Evolutionary conservation across 2,113 vertebrate species (phyloP).

Genomic region (Antennarius striatus): DNA sequence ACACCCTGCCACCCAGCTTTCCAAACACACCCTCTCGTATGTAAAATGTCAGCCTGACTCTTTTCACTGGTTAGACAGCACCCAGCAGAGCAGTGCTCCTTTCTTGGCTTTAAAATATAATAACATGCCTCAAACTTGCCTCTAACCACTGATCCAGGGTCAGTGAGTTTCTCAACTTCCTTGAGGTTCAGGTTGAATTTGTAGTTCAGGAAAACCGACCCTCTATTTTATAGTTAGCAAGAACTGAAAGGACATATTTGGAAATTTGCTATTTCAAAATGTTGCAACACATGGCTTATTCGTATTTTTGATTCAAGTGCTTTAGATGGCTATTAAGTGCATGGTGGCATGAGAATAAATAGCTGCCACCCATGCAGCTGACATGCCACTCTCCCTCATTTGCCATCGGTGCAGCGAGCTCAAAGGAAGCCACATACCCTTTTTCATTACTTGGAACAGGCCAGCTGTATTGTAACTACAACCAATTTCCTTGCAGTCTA

Average conservation of each 20-base stretch:
- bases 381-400: conserved; percentile 55
- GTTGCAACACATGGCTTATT: background rate
- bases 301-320: conserved; percentile 6
- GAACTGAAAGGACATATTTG: background rate
- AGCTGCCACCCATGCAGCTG: conserved; percentile 75
- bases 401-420: conserved; percentile 62
- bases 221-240: conserved; percentile 24
- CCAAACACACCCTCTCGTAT: conserved; percentile 55
- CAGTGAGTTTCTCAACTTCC: conserved; percentile 38
- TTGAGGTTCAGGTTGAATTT: conserved; percentile 35
- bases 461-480: conserved; percentile 84
- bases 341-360: conserved; percentile 53
- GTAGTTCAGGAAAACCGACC: conserved; percentile 15
- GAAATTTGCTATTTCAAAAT: conserved; percentile 3
- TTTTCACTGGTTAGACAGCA: conserved; percentile 48
- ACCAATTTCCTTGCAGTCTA: conserved; percentile 86
- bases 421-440: conserved; percentile 75
- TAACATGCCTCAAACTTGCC: conserved; percentile 52
- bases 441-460: conserved; percentile 80
- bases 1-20: conserved; percentile 53
- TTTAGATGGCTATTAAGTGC: background rate
- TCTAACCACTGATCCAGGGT: conserved; percentile 45
- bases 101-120: conserved; percentile 72
- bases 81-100: conserved; percentile 48
- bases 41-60: conserved; percentile 42